These are phyloP conservation scores for Thera britannica DNA, from an alignment of 2,888 invertebrate genomes.

Conservation along the genomic window DNA sequence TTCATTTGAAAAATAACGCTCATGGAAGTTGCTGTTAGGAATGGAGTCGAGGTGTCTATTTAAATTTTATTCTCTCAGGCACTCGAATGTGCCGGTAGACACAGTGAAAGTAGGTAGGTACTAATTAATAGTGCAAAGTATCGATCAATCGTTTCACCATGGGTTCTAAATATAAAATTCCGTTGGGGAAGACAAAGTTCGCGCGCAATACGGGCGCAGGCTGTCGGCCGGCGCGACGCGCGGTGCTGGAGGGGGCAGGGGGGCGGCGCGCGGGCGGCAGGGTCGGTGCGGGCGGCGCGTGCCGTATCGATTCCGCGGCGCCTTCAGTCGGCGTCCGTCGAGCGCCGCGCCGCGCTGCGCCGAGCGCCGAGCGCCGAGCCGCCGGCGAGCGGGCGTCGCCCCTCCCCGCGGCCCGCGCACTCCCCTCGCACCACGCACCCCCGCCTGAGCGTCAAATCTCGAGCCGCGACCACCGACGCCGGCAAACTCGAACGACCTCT, in stretches of 20 bases:
- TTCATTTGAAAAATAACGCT: slow-evolving; percentile 4
- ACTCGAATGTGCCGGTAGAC: not conserved
- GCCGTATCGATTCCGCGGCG: slow-evolving; percentile 83
- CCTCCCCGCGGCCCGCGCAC: slow-evolving; percentile 54
- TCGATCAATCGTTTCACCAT: slow-evolving; percentile 83
- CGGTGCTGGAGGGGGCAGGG: slow-evolving; percentile 50
- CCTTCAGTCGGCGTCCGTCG: slow-evolving; percentile 83
- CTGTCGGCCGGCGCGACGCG: slow-evolving; percentile 54
- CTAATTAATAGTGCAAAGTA: slow-evolving; percentile 83
- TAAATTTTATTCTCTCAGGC: not conserved
- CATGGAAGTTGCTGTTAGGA: not conserved
- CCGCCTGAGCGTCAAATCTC: slow-evolving; percentile 62
- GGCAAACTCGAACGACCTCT: slow-evolving; percentile 83
- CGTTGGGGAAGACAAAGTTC: slow-evolving; percentile 83
- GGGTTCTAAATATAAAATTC: slow-evolving; percentile 84
- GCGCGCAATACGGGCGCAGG: slow-evolving; percentile 82
- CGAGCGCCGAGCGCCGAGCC: slow-evolving; percentile 81
- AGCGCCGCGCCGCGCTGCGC: slow-evolving; percentile 84
- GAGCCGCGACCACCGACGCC: slow-evolving; percentile 61
- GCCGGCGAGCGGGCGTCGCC: slow-evolving; percentile 76
- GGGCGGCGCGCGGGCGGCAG: slow-evolving; percentile 60
- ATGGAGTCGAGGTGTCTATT: not conserved
- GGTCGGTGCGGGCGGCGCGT: slow-evolving; percentile 61
- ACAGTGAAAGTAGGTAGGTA: slow-evolving; percentile 61
- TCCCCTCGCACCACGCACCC: no score